phyloP scores from a whole-genome alignment of 2,888 invertebrate species.

The Acanthosepion lycidas region DNA sequence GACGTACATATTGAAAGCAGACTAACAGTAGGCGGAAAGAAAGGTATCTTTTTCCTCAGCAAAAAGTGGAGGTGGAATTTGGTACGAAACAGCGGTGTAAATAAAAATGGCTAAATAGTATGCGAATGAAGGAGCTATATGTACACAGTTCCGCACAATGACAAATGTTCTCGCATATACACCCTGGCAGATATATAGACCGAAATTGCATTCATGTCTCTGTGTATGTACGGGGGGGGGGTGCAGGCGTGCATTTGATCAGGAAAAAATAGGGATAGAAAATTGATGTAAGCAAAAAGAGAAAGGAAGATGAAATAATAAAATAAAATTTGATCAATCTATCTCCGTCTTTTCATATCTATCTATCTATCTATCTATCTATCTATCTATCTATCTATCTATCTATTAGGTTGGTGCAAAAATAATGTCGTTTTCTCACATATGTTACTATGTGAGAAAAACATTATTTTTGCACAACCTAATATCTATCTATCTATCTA shows the following conservation, averaged over 20 bases:
- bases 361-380: neutral
- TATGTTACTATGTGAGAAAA: too few relatives aligned
- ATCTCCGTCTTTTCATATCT: neutral
- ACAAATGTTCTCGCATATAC: neutral
- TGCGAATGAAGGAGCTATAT: neutral
- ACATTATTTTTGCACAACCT: too few relatives aligned
- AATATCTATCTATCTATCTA: too few relatives aligned
- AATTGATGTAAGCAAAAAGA: too few relatives aligned
- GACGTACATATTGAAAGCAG: neutral
- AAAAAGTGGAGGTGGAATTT: neutral
- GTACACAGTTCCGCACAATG: neutral
- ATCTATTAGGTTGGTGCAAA: too few relatives aligned
- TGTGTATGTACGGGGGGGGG: too few relatives aligned
- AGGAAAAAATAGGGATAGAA: too few relatives aligned
- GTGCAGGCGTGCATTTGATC: too few relatives aligned
- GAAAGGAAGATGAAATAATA: too few relatives aligned
- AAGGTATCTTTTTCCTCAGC: neutral
- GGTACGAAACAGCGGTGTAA: constrained; percentile 14
- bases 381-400: neutral
- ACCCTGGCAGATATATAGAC: neutral
- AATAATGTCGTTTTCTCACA: too few relatives aligned
- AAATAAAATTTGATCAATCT: neutral
- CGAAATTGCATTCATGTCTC: neutral
- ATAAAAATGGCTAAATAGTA: neutral
- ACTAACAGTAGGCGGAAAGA: constrained; percentile 15